Conservation (phyloP, 2,113 vertebrate species). For the Melierax canorus region DNA sequence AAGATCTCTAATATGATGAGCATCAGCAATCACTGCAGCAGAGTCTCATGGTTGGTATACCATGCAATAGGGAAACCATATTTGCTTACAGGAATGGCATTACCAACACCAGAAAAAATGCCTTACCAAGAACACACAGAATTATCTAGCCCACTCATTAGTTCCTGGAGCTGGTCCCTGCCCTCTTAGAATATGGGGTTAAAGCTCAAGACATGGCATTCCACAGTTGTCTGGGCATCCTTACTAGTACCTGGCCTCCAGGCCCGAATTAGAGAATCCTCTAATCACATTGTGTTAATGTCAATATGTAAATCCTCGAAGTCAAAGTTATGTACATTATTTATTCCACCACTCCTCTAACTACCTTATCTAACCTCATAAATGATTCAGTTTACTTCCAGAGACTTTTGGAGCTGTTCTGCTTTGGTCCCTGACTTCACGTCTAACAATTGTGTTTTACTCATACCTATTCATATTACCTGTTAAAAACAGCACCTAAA, state of each 20-base stretch:
- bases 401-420: background rate
- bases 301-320: background rate
- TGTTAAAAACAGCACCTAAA: background rate
- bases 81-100: background rate
- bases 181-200: background rate
- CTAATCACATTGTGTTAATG: background rate
- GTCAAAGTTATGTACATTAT: background rate
- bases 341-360: background rate
- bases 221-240: background rate
- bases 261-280: background rate
- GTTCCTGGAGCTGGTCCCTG: background rate
- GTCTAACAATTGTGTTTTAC: background rate
- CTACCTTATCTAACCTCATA: background rate
- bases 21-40: background rate
- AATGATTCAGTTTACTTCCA: background rate
- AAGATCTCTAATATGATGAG: background rate
- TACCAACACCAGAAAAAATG: background rate
- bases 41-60: background rate
- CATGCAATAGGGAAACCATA: background rate
- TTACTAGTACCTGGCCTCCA: background rate
- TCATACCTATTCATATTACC: background rate
- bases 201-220: background rate
- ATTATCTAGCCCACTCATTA: background rate
- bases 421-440: background rate
- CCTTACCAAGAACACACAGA: background rate